Evolutionary conservation across 2,888 invertebrate species (phyloP).

Genomic region (Amblyteles armatorius): DNA sequence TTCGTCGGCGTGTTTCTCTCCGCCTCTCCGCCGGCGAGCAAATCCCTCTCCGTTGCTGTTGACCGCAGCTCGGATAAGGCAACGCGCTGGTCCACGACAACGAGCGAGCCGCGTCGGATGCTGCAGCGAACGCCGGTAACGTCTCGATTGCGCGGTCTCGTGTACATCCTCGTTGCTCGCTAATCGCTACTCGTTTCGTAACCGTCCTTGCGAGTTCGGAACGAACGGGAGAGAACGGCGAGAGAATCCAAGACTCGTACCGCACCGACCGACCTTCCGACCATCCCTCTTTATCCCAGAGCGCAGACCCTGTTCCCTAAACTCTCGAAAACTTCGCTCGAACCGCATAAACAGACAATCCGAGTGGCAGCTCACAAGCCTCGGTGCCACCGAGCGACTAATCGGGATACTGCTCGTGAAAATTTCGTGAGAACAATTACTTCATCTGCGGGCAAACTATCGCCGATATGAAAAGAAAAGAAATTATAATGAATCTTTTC

Average conservation of each 20-base stretch:
- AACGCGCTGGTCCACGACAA: conserved; percentile 25
- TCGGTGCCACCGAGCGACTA: not conserved
- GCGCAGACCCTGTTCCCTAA: not conserved
- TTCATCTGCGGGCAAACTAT: too few relatives aligned
- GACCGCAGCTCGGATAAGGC: conserved; percentile 14
- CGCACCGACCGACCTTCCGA: conserved; percentile 25
- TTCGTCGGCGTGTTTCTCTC: conserved; percentile 1
- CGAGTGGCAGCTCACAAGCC: conserved; percentile 5
- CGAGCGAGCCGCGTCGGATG: not conserved
- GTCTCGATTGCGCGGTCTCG: conserved; percentile 40
- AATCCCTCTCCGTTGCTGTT: conserved; percentile 21
- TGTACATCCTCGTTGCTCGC: conserved; percentile 35
- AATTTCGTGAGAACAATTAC: not conserved
- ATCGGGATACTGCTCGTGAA: not conserved
- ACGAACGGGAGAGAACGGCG: conserved; percentile 70
- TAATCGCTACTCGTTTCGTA: conserved; percentile 46
- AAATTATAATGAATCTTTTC: too few relatives aligned
- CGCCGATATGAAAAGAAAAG: too few relatives aligned
- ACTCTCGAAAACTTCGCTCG: conserved; percentile 33
- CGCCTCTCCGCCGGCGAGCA: conserved; percentile 1
- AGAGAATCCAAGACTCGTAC: conserved; percentile 21
- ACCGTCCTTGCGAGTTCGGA: conserved; percentile 52
- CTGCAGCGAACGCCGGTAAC: conserved; percentile 19
- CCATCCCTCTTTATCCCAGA: not conserved
- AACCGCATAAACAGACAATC: conserved; percentile 47